Evolutionary conservation across 2,888 invertebrate species (phyloP).

Genomic region (Habroteleia sp.): DNA sequence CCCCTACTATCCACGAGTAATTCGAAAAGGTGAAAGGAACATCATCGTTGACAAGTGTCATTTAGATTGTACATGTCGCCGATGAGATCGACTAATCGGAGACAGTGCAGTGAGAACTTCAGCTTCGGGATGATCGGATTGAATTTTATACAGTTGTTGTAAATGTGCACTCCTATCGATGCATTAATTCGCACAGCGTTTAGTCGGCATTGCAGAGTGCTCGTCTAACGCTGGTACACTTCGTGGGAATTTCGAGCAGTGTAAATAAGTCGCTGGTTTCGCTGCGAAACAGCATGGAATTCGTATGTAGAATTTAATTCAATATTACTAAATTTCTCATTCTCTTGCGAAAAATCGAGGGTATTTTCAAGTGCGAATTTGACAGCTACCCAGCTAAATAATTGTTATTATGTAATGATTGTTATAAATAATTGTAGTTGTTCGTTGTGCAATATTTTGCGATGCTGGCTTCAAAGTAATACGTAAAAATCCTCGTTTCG

Average conservation of each 20-base stretch:
- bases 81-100: constrained; percentile 34
- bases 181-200: constrained; percentile 31
- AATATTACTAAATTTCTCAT: no score
- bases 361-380: no score
- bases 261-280: constrained; percentile 2
- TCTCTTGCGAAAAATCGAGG: no score
- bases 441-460: no score
- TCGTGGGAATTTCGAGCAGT: constrained; percentile 4
- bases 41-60: constrained; percentile 18
- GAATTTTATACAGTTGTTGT: constrained; percentile 44
- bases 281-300: constrained; percentile 22
- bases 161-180: constrained; percentile 32
- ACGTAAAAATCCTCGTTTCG: no score
- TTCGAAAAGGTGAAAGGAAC: constrained; percentile 25
- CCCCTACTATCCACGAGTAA: constrained; percentile 13
- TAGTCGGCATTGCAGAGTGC: constrained; percentile 23
- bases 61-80: constrained; percentile 41
- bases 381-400: no score
- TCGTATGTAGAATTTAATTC: constrained; percentile 14
- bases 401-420: no score
- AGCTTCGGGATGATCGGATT: constrained; percentile 38
- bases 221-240: constrained; percentile 7
- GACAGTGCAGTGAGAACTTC: constrained; percentile 51
- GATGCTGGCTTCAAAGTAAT: no score
- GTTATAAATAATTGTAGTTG: no score